phyloP scores from a whole-genome alignment of 2,797 vertebrate species.

The Mormyrus hasselquistii region DNA sequence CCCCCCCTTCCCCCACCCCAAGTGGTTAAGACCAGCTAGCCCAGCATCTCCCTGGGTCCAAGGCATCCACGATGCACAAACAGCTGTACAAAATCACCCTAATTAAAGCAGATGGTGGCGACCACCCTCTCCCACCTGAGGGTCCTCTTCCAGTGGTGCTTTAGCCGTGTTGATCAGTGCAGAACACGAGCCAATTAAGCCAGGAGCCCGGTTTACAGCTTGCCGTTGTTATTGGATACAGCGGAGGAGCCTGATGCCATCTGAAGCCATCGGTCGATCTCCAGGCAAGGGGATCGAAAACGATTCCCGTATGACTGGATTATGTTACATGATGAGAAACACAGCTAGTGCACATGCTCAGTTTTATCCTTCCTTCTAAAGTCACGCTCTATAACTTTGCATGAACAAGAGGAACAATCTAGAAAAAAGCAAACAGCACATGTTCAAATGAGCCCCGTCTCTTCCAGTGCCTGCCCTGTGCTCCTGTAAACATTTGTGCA shows the following conservation, averaged over 20 bases:
- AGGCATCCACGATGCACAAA: not conserved
- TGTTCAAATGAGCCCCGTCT: not conserved
- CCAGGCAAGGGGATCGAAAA: not conserved
- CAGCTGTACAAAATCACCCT: not conserved
- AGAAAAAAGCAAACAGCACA: not conserved
- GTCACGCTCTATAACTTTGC: not conserved
- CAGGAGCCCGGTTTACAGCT: not conserved
- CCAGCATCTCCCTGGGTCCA: not conserved
- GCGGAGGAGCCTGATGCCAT: not conserved
- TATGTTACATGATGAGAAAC: not conserved
- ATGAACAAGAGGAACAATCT: not conserved
- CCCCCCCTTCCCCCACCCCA: not conserved
- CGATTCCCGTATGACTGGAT: not conserved
- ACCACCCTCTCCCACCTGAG: not conserved
- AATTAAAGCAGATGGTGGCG: not conserved
- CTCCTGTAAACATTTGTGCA: not conserved
- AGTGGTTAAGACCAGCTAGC: not conserved
- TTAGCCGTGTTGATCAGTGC: not conserved
- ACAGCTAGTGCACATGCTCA: not conserved
- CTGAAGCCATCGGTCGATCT: not conserved
- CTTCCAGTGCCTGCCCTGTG: not conserved
- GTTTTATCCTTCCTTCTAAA: not conserved
- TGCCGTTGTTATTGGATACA: not conserved
- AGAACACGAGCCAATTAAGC: not conserved
- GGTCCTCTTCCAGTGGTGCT: not conserved